A percentile compares a stretch with the other conserved stretches of the same genome.
These are phyloP conservation scores for Hippocampus abdominalis DNA, from an alignment of 2,113 vertebrate genomes.

Conservation along the genomic window DNA sequence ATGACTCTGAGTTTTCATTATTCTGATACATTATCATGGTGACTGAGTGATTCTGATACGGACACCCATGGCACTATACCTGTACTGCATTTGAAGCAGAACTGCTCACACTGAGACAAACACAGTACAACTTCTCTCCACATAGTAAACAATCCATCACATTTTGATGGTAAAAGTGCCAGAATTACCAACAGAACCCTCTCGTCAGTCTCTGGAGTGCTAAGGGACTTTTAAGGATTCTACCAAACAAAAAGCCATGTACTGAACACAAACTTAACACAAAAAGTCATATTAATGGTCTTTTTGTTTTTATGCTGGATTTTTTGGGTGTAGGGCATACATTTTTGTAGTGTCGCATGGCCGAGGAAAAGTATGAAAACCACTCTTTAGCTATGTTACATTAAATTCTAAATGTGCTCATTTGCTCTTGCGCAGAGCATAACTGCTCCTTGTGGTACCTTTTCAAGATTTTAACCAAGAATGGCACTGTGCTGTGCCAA, in stretches of 20 bases:
- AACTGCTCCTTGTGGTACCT: no score
- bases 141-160: constrained; percentile 40
- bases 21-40: background rate
- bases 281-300: no score
- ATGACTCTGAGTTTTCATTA: background rate
- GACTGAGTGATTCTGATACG: background rate
- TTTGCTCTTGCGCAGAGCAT: constrained; percentile 7
- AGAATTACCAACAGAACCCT: constrained; percentile 3
- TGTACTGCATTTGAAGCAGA: background rate
- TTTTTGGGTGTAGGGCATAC: no score
- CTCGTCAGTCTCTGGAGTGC: constrained; percentile 12
- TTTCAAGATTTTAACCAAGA: no score
- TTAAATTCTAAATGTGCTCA: constrained; percentile 8
- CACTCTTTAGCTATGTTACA: background rate
- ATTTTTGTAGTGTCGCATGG: no score
- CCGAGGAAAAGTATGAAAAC: no score
- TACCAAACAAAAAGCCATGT: no score
- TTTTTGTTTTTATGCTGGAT: no score
- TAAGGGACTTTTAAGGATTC: no score
- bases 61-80: background rate
- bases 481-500: no score
- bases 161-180: constrained; percentile 4
- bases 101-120: background rate
- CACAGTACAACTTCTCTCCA: background rate
- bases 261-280: no score